phyloP scores from a whole-genome alignment of 2,113 vertebrate species.

The Rhegmatorhina hoffmannsi region DNA sequence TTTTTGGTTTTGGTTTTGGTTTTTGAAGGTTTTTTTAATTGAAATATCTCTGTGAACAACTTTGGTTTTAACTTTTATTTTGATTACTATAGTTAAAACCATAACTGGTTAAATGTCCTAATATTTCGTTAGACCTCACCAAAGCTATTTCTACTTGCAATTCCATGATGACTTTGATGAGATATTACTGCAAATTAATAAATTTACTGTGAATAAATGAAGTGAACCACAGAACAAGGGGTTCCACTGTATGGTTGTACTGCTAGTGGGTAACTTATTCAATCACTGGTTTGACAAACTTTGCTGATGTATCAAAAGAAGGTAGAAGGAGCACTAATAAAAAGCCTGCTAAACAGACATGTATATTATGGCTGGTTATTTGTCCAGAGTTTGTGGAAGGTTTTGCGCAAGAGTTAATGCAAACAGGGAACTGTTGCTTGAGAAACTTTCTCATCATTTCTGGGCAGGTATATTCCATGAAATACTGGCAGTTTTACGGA shows the following conservation, averaged over 20 bases:
- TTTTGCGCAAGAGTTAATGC: background rate
- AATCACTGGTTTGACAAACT: background rate
- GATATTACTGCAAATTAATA: background rate
- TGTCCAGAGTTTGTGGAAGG: background rate
- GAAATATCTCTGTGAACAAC: background rate
- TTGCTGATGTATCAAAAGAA: background rate
- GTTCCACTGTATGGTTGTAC: background rate
- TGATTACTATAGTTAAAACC: background rate
- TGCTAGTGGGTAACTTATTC: background rate
- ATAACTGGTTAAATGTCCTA: background rate
- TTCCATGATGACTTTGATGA: background rate
- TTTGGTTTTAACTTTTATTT: background rate
- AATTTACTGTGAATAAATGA: background rate
- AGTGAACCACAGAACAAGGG: background rate
- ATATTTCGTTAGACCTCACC: background rate
- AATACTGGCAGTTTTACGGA: background rate
- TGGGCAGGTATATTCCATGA: background rate
- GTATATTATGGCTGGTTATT: background rate
- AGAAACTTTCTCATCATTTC: background rate
- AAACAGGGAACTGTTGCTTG: background rate
- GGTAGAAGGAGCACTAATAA: background rate
- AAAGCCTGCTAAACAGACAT: background rate
- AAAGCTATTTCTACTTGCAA: background rate
- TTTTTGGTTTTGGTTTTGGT: too few species aligned
- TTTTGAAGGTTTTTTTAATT: background rate